These are phyloP conservation scores for Hydrotaea cyrtoneurina DNA, from an alignment of 2,888 invertebrate species.

Conservation along the genomic window DNA sequence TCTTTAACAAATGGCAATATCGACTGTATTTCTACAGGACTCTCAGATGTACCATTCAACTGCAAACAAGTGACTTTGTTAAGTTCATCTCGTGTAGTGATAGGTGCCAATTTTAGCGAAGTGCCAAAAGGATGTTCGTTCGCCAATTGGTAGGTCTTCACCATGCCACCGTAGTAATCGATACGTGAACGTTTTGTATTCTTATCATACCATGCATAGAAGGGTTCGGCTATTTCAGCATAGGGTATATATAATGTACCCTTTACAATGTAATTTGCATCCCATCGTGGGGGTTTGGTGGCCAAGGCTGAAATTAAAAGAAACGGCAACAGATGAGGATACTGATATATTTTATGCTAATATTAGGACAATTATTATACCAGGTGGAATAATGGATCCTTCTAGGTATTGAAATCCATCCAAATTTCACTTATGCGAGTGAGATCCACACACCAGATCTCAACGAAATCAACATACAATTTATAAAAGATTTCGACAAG, in stretches of 20 bases:
- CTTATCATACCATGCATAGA: conserved; percentile 93
- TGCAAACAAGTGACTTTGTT: conserved; percentile 91
- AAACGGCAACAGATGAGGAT: too few species aligned
- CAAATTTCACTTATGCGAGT: too few species aligned
- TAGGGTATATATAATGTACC: conserved; percentile 93
- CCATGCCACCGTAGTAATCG: conserved; percentile 97
- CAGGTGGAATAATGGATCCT: too few species aligned
- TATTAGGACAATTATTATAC: too few species aligned
- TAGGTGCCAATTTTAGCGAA: conserved; percentile 91
- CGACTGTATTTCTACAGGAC: conserved; percentile 86
- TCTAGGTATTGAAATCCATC: too few species aligned
- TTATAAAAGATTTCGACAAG: too few species aligned
- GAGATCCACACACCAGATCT: too few species aligned
- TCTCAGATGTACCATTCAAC: conserved; percentile 87
- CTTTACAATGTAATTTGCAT: conserved; percentile 87
- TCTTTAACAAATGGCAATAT: conserved; percentile 90
- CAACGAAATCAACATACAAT: too few species aligned
- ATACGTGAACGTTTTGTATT: conserved; percentile 90
- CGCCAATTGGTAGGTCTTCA: conserved; percentile 92
- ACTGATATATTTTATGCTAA: too few species aligned
- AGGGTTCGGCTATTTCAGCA: conserved; percentile 95
- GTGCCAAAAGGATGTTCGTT: conserved; percentile 85
- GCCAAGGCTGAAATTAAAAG: conserved; percentile 70
- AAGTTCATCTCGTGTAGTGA: conserved; percentile 87
- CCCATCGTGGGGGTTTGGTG: conserved; percentile 85